Base-by-base conservation (phyloP, 2,888 invertebrate genomes). In the Neria commutata region DNA sequence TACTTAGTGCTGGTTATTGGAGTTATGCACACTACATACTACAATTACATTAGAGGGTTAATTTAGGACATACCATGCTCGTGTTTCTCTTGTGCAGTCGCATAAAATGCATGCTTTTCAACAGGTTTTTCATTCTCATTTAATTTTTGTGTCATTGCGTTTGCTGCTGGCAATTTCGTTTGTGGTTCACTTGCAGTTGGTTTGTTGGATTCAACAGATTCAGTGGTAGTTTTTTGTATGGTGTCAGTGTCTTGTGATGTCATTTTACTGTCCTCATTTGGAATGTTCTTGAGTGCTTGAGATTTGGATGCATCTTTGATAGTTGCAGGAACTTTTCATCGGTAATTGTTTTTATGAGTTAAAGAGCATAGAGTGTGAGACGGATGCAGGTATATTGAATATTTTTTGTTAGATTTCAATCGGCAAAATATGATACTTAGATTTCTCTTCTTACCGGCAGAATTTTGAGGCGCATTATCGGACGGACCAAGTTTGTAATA, bases 401-500 rank as follows among this genome's bases (percentile, higher is more conserved):
- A n/a, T n/a, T n/a, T 26, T 49, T 49, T 19, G 23, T 54, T 53
- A 46, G 42, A 54, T 21, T 48, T 26, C 34, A 21, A 40, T 48
- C 49, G 37, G 23, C 25, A 23, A 48, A 52, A 55, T n/a, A n/a
- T n/a, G n/a, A n/a, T n/a, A n/a, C n/a, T n/a, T n/a, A n/a, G n/a
- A n/a, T n/a, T n/a, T n/a, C 45, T 24, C 58, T 70, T 63, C 56
- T 62, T 61, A 58, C 63, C 62, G 50, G 56, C 53, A 54, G 47
- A 29, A 50, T 45, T 34, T 6, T 42, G n/a, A 33, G 64, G 68
- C 70, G 63, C 65, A 64, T 69, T 64, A 67, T 71, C 76, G 71
- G 76, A 72, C 66, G 74, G 76, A 72, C 81, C 80, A 68, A 77
- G 71, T 64, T 74, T 70, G 69, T 77, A 80, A 66, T 72, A 79